These are phyloP conservation scores for Leptarthrus brevirostris DNA, from an alignment of 2,888 invertebrate species.

Conservation along the genomic window DNA sequence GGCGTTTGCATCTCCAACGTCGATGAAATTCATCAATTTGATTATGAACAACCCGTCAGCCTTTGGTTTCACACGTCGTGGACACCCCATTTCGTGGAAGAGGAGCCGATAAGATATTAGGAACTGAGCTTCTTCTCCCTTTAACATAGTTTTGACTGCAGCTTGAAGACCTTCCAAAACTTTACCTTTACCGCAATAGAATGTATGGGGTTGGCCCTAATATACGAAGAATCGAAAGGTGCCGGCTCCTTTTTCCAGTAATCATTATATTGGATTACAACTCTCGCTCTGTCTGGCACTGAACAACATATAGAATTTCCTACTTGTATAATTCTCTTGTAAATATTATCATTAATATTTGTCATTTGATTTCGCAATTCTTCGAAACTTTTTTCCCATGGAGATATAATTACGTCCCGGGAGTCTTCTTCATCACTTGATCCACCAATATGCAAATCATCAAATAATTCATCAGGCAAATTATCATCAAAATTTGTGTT, in stretches of 20 bases:
- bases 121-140: slow-evolving; percentile 83
- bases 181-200: slow-evolving; percentile 60
- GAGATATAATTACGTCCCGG: slow-evolving; percentile 58
- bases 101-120: slow-evolving; percentile 79
- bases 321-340: slow-evolving; percentile 60
- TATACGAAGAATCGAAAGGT: slow-evolving; percentile 65
- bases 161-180: slow-evolving; percentile 76
- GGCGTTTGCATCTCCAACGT: slow-evolving; percentile 63
- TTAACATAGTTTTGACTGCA: slow-evolving; percentile 80
- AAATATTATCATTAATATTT: slow-evolving; percentile 58
- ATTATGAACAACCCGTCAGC: slow-evolving; percentile 80
- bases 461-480: slow-evolving; percentile 56
- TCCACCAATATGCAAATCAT: slow-evolving; percentile 57
- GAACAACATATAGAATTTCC: slow-evolving; percentile 53
- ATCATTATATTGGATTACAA: slow-evolving; percentile 62
- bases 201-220: slow-evolving; percentile 62
- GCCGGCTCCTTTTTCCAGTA: slow-evolving; percentile 63
- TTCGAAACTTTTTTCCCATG: slow-evolving; percentile 63
- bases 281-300: slow-evolving; percentile 61
- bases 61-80: slow-evolving; percentile 81
- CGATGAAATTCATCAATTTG: slow-evolving; percentile 74
- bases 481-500: slow-evolving; percentile 60
- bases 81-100: slow-evolving; percentile 80
- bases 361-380: slow-evolving; percentile 61
- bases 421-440: slow-evolving; percentile 58